Evolutionary conservation across 2,113 vertebrate species (phyloP), one percentile per base, ranked within the genome.

Genomic region (Thymallus thymallus): DNA sequence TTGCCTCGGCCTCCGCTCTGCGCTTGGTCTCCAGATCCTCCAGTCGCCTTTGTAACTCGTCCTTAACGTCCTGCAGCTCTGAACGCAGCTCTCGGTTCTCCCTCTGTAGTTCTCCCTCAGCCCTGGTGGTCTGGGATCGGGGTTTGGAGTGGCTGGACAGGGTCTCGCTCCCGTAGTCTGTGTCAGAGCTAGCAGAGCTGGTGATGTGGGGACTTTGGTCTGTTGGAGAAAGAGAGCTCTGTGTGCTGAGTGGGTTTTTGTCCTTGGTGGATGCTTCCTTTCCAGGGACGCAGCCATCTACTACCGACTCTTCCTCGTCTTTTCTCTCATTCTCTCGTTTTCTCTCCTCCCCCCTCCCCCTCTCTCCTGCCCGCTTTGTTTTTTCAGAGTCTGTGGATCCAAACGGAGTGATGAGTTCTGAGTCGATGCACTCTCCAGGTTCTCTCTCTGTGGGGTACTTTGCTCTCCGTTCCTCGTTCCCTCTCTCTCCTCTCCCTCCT

Each of bases 391-490:
- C 77, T 79, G 79, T 6, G 45, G 86, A 73, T n/a, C 69, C 74
- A 24, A 80, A 23, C 22, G 35, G 68, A 22, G 14, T 76, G 45
- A 93, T 89, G 63, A 91, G 87, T 74, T 93, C 91, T 0, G 92
- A 90, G 76, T 94, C 92, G 0, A 92, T 93, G 69, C 93, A 92
- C 77, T 94, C 93, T 9, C 90, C 92, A 1, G 93, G 92, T 68
- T 93, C 92, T 86, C 92, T 90, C 71, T 88, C 89, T 14, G 79
- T 55, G n/a, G 89, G 89, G 75, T 87, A 92, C 14, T 80, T 81
- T 18, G 70, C 45, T 13, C 18, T 29, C 74, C 14, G 13, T 69
- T 64, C 18, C 77, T 81, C 2, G 7, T 46, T 65, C 35, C 29
- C 71, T 51, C 61, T 76, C 61, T 75, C 63, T 82, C 64, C 16